A percentile compares a stretch with the other conserved stretches of the same genome.
Conservation (phyloP, 2,888 invertebrate genomes). For the Muschampia plurimacula region DNA sequence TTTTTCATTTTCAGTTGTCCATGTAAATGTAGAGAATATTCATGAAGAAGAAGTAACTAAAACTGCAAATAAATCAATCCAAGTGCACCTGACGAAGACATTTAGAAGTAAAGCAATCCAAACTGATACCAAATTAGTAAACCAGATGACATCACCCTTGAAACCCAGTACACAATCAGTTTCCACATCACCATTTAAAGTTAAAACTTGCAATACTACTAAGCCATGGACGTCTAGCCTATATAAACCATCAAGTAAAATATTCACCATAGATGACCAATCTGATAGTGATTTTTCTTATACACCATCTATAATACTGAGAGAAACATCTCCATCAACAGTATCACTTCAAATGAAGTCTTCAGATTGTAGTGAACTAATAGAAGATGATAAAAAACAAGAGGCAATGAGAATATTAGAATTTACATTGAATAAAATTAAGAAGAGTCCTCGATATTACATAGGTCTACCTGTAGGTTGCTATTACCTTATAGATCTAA, state of each 20-base stretch:
- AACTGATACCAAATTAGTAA: slow-evolving; percentile 35
- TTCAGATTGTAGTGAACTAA: slow-evolving; percentile 46
- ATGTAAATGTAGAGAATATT: no score
- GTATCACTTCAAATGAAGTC: slow-evolving; percentile 32
- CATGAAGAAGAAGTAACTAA: neutral
- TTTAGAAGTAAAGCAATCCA: slow-evolving; percentile 43
- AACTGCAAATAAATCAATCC: slow-evolving; percentile 21
- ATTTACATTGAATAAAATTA: slow-evolving; percentile 36
- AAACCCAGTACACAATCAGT: neutral
- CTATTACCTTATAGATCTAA: no score
- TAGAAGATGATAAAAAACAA: slow-evolving; percentile 43
- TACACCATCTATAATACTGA: neutral
- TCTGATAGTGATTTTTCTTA: slow-evolving; percentile 18
- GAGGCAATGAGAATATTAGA: slow-evolving; percentile 35
- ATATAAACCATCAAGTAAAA: neutral
- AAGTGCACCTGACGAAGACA: slow-evolving; percentile 34
- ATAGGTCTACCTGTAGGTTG: no score
- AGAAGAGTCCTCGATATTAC: no score
- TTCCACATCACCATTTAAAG: slow-evolving; percentile 13
- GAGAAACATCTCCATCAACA: neutral
- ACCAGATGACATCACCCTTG: slow-evolving; percentile 27
- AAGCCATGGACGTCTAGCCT: neutral
- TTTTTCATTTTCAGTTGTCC: no score
- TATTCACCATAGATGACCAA: neutral
- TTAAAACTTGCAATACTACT: neutral